A percentile compares a stretch with the other conserved stretches of the same genome.
Evolutionary conservation across 2,888 invertebrate genomes (phyloP).

Genomic region (Lacanobia wlatinum): DNA sequence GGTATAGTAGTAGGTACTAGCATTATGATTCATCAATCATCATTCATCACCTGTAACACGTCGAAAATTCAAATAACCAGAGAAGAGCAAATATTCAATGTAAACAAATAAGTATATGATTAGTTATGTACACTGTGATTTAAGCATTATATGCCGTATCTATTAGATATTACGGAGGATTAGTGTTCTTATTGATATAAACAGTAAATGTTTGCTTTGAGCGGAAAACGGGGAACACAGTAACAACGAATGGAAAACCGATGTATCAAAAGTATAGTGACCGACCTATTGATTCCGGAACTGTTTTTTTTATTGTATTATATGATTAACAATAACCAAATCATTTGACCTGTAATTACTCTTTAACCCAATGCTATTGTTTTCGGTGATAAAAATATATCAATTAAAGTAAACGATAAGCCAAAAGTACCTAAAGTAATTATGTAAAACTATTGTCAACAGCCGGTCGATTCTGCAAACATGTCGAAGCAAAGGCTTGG

Average conservation of each 20-base stretch:
- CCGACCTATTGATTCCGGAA: not conserved
- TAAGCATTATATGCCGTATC: not conserved
- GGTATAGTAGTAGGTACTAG: not conserved
- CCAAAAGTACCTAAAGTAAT: not conserved
- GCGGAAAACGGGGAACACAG: not conserved
- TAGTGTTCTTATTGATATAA: not conserved
- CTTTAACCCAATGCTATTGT: not conserved
- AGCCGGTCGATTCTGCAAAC: no score
- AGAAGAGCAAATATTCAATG: not conserved
- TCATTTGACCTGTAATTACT: not conserved
- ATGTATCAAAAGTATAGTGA: not conserved
- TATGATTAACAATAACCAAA: not conserved
- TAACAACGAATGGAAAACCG: not conserved
- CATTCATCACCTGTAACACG: not conserved
- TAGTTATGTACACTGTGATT: constrained; percentile 8
- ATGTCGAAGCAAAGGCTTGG: no score
- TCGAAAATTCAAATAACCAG: constrained; percentile 11
- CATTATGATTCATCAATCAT: not conserved
- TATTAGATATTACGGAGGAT: constrained; percentile 18
- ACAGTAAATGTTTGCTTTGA: constrained; percentile 9
- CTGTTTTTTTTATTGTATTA: not conserved
- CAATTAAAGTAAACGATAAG: not conserved
- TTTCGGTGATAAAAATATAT: not conserved
- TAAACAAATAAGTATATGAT: constrained; percentile 3
- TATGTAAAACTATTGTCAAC: not conserved